These are phyloP conservation scores for Scomber japonicus DNA, from an alignment of 2,113 vertebrate genomes.

Conservation along the genomic window DNA sequence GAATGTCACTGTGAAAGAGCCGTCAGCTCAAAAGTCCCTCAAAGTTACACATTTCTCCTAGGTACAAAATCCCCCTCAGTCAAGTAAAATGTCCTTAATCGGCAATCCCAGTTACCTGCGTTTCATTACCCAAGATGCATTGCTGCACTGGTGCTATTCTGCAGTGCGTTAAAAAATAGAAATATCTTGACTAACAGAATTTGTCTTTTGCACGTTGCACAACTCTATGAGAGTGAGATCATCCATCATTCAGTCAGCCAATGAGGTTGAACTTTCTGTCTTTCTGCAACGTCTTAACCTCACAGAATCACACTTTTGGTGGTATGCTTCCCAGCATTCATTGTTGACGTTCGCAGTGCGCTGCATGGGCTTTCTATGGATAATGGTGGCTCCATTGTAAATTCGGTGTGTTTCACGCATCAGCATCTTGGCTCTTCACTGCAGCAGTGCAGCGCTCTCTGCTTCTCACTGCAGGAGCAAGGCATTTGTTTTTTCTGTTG, in stretches of 20 bases:
- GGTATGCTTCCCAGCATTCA: slow-evolving; percentile 1
- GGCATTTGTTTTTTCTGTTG: slow-evolving; percentile 20
- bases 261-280: slow-evolving; percentile 58
- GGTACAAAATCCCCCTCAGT: slow-evolving; percentile 42
- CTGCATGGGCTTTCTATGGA: slow-evolving; percentile 36
- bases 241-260: slow-evolving; percentile 75
- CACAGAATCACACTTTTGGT: slow-evolving; percentile 20
- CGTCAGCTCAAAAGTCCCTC: slow-evolving; percentile 3
- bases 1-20: slow-evolving; percentile 9
- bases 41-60: slow-evolving; percentile 15
- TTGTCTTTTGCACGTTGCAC: slow-evolving; percentile 67
- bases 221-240: slow-evolving; percentile 66
- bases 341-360: slow-evolving; percentile 40
- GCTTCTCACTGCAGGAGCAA: slow-evolving; percentile 68
- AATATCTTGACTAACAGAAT: slow-evolving; percentile 72
- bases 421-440: slow-evolving; percentile 61
- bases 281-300: slow-evolving; percentile 52
- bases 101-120: slow-evolving; percentile 59
- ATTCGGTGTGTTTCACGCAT: slow-evolving; percentile 51
- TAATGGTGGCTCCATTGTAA: slow-evolving; percentile 46
- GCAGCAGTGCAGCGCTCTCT: slow-evolving; percentile 77
- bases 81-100: slow-evolving; percentile 62
- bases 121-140: slow-evolving; percentile 74
- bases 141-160: slow-evolving; percentile 67
- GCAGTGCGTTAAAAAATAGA: slow-evolving; percentile 77